These are phyloP conservation scores for Leptinotarsa juncta DNA, from an alignment of 2,888 invertebrate genomes.

Conservation along the genomic window DNA sequence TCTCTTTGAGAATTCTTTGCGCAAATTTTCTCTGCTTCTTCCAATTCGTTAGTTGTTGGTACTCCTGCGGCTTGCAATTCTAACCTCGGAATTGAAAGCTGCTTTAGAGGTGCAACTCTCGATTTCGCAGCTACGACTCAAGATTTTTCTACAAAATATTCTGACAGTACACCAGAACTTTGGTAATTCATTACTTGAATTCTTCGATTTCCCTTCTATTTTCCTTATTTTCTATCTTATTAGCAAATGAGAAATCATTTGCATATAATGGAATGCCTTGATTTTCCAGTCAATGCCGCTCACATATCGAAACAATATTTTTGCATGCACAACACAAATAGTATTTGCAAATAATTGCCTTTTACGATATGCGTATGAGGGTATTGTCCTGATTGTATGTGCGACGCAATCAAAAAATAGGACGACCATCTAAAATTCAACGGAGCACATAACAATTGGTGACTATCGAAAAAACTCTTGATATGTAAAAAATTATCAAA, in stretches of 20 bases:
- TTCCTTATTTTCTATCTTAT: background rate
- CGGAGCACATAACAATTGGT: background rate
- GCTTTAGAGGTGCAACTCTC: no score
- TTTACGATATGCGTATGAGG: background rate
- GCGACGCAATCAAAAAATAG: background rate
- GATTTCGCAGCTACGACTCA: no score
- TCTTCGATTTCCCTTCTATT: background rate
- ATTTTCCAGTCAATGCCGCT: background rate
- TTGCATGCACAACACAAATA: background rate
- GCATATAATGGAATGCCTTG: background rate
- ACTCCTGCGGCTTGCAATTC: no score
- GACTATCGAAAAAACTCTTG: background rate
- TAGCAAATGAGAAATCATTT: background rate
- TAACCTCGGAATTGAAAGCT: no score
- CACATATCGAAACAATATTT: background rate
- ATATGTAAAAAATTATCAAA: no score
- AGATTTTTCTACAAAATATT: no score
- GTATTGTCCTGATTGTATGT: background rate
- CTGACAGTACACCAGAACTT: no score
- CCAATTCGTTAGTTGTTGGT: no score
- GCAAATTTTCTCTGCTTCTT: no score
- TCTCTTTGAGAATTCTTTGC: no score
- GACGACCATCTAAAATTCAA: background rate
- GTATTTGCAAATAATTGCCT: background rate
- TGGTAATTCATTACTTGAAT: no score